Evolutionary conservation across 2,888 invertebrate species (phyloP).

Genomic region (Synanthedon vespiformis): DNA sequence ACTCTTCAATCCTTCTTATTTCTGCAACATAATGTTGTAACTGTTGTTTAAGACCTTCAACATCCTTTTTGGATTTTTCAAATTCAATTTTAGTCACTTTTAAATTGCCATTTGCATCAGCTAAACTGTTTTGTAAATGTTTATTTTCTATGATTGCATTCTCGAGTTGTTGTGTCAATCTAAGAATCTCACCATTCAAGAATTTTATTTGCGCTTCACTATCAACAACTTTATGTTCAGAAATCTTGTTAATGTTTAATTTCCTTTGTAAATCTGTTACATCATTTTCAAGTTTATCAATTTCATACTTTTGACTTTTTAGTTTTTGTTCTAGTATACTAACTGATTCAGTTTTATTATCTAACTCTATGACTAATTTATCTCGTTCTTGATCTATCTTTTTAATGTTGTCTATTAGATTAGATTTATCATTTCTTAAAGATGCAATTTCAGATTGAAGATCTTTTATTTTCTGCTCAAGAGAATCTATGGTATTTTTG

Average conservation of each 20-base stretch:
- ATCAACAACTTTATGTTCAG: slow-evolving; percentile 61
- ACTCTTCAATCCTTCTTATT: slow-evolving; percentile 82
- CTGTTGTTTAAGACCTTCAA: slow-evolving; percentile 79
- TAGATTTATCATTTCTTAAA: slow-evolving; percentile 74
- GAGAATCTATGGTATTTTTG: slow-evolving; percentile 65
- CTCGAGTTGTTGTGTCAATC: slow-evolving; percentile 68
- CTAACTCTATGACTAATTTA: slow-evolving; percentile 73
- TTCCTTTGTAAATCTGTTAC: slow-evolving; percentile 70
- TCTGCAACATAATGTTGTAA: slow-evolving; percentile 85
- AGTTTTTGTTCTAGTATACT: slow-evolving; percentile 75
- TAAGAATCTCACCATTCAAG: slow-evolving; percentile 71
- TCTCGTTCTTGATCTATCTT: slow-evolving; percentile 81
- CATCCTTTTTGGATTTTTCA: slow-evolving; percentile 77
- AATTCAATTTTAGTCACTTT: slow-evolving; percentile 75
- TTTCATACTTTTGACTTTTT: slow-evolving; percentile 68
- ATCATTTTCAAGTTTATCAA: slow-evolving; percentile 65
- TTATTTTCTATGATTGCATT: slow-evolving; percentile 75
- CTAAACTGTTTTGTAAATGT: slow-evolving; percentile 79
- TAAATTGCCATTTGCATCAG: slow-evolving; percentile 73
- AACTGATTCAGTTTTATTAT: slow-evolving; percentile 78
- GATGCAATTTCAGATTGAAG: slow-evolving; percentile 71
- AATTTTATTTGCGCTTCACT: slow-evolving; percentile 67
- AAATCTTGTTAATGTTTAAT: slow-evolving; percentile 45
- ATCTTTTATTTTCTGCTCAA: slow-evolving; percentile 72
- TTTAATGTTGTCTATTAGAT: slow-evolving; percentile 72